Evolutionary conservation across 2,888 invertebrate species (phyloP), one percentile per base, ranked within the genome.

Genomic region (Boloria euphrosyne): DNA sequence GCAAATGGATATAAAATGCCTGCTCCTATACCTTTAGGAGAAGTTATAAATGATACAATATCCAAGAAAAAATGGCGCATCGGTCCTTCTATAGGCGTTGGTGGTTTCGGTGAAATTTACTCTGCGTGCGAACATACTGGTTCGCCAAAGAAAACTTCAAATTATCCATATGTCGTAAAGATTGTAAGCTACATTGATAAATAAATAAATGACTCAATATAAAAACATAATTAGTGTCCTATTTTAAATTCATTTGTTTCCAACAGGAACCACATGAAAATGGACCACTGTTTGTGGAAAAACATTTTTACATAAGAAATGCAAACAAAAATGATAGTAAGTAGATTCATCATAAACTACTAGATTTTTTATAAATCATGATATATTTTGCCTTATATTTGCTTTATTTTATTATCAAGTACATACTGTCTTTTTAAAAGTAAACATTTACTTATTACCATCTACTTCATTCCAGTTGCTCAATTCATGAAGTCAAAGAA

Each of bases 41-140:
- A 96, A 84, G 86, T 97, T 62, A 89, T 99, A 49, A 93, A 93
- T 49, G 98, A 98, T 86, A 82, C 80, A 49, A 83, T 95, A 44
- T 84, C 90, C 13, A 97, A 97, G 81, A 95, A 95, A 71, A 93
- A 95, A 81, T 99, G 98, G 98, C 94, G 94, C 72, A 93, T 98
- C 66, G 98, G 98, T 0, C 93, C 95, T 14, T 96, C 98, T 0
- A 97, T 98, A 68, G 98, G 98, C 0, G 93, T 95, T 65, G 98
- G 98, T 0, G 98, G 98, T 13, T 98, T 98, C 84, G 98, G 98
- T 0, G 97, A 97, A 83, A 98, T 98, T 76, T 98, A 98, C 84
- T 94, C 96, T 0, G 97, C 97, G 51, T 95, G 95, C 85, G 94
- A 93, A 64, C 87, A 87, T 22, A 93, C 93, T 10, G 91, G 93